phyloP scores from a whole-genome alignment of 2,888 invertebrate genomes.

The Drosophila aldrichi region DNA sequence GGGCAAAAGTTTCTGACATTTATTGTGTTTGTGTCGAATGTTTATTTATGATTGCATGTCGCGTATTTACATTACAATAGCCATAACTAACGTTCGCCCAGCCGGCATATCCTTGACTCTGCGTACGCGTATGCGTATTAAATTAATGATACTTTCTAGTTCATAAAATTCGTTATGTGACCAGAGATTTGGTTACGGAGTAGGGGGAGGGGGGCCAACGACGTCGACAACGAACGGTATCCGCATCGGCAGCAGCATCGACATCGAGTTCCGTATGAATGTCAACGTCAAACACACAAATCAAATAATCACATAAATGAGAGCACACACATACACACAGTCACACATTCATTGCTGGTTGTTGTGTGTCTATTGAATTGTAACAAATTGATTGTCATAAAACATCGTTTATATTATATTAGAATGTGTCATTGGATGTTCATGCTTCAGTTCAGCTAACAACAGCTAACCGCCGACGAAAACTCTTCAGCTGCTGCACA shows the following conservation, averaged over 20 bases:
- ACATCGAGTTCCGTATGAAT: slow-evolving; percentile 47
- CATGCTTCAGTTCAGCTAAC: slow-evolving; percentile 70
- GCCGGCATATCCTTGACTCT: slow-evolving; percentile 36
- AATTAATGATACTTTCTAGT: slow-evolving; percentile 85
- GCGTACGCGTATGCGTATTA: slow-evolving; percentile 78
- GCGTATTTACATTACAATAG: slow-evolving; percentile 80
- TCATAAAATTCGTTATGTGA: slow-evolving; percentile 83
- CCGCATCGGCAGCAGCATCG: not conserved
- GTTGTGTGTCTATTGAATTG: slow-evolving; percentile 79
- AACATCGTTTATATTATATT: slow-evolving; percentile 82
- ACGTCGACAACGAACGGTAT: not conserved
- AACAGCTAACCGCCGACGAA: slow-evolving; percentile 32
- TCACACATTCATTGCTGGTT: slow-evolving; percentile 26
- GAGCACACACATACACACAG: slow-evolving; percentile 54
- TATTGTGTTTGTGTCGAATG: slow-evolving; percentile 83
- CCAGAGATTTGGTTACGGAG: slow-evolving; percentile 19
- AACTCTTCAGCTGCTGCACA: slow-evolving; percentile 31
- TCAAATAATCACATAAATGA: slow-evolving; percentile 82
- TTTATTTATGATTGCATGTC: slow-evolving; percentile 79
- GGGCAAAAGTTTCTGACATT: slow-evolving; percentile 81
- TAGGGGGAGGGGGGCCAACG: slow-evolving; percentile 1
- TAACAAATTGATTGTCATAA: slow-evolving; percentile 84
- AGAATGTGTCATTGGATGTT: slow-evolving; percentile 79
- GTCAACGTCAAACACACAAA: slow-evolving; percentile 76
- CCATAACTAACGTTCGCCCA: slow-evolving; percentile 71